A percentile compares a stretch with the other conserved stretches of the same genome.
These are phyloP conservation scores for Augiades crinisus DNA, from an alignment of 2,888 invertebrate genomes.

Conservation along the genomic window DNA sequence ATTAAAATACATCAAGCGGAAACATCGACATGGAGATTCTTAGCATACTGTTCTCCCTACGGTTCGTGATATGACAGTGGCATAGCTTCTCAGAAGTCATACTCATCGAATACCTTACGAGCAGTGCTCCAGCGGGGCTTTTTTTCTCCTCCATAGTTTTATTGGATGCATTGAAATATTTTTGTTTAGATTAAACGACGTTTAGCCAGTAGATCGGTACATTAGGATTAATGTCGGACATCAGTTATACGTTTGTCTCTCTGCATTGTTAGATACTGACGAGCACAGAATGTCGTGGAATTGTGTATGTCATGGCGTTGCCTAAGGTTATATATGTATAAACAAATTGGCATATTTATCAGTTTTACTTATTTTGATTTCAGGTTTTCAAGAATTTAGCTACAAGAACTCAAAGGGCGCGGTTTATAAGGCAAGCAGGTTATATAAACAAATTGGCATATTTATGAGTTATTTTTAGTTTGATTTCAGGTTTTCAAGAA, in stretches of 20 bases:
- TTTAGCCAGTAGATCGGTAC: slow-evolving; percentile 69
- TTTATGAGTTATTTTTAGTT: too few species aligned
- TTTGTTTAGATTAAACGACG: slow-evolving; percentile 78
- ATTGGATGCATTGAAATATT: slow-evolving; percentile 78
- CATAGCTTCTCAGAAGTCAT: slow-evolving; percentile 75
- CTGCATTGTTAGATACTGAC: slow-evolving; percentile 46
- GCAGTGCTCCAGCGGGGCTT: slow-evolving; percentile 56
- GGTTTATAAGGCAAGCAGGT: too few species aligned
- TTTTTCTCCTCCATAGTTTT: slow-evolving; percentile 72
- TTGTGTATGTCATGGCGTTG: background rate
- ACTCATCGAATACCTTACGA: slow-evolving; percentile 75
- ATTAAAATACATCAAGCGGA: slow-evolving; percentile 1
- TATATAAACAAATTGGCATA: too few species aligned
- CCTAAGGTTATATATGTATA: too few species aligned
- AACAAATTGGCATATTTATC: too few species aligned
- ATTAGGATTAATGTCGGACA: slow-evolving; percentile 79
- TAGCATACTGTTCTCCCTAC: slow-evolving; percentile 51
- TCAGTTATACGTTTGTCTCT: slow-evolving; percentile 60
- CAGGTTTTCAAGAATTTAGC: too few species aligned
- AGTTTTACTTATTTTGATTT: too few species aligned
- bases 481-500: too few species aligned
- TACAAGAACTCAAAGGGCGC: too few species aligned
- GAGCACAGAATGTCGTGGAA: slow-evolving; percentile 48
- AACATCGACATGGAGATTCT: slow-evolving; percentile 45
- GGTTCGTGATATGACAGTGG: slow-evolving; percentile 76